Base-by-base conservation (phyloP, 2,113 vertebrate species). In the Colaptes auratus region DNA sequence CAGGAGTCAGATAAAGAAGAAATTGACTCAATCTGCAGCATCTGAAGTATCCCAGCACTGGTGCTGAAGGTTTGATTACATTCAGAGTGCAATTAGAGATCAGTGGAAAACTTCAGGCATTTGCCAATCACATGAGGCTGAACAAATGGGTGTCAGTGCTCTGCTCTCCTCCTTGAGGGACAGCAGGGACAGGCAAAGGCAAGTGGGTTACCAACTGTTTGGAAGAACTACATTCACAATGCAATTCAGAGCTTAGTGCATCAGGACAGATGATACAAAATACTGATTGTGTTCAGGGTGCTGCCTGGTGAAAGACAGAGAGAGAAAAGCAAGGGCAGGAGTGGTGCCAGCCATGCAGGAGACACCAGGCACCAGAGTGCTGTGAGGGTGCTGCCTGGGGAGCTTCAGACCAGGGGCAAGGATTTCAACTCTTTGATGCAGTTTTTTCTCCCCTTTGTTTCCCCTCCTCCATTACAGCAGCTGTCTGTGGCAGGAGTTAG, bases 11-110 rank as follows among this genome's bases (percentile, higher is more conserved):
- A 61, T 79, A 88, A 90, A 79, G 7, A 88, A 91, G 52, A 79
- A 83, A 64, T 69, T 10, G 87, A 82, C 90, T 85, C 78, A 93
- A 95, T 84, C 56, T 67, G 24, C 44, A 50, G 17, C 13, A 50
- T 73, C 46, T 92, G 70, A 71, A 88, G 83, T 42, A 95, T 52
- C 81, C 74, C 56, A 64, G 60, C 55, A 69, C 20, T 64, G 70
- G 11, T 77, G 66, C 24, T 82, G 73, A 86, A 91, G 69, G 52
- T 87, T 96, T 96, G 95, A 89, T 91, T 97, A 92, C 69, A 93
- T 69, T 92, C 19, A 66, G 21, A 85, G 58, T 82, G 73, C 59
- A 83, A 92, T 96, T 92, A 95, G 97, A 96, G 64, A 96, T 92
- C 89, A 93, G 86, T 33, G 86, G 89, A 90, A 96, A 91, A 86